phyloP scores from a whole-genome alignment of 2,888 invertebrate genomes.

The Calliphora vomitoria region DNA sequence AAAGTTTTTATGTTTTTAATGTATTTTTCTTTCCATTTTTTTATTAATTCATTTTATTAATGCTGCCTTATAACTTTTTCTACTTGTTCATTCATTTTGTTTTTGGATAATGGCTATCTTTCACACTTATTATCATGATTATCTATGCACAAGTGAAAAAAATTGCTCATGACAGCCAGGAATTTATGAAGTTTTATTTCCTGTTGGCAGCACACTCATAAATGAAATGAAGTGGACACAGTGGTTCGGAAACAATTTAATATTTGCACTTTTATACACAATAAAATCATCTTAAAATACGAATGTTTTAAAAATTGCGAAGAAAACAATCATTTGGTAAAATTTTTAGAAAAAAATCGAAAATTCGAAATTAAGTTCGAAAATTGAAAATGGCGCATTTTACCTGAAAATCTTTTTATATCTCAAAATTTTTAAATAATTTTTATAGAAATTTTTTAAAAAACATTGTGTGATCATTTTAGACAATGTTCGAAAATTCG shows the following conservation, averaged over 20 bases:
- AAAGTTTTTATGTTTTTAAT: neutral
- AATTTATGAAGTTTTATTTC: slow-evolving; percentile 11
- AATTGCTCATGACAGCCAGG: neutral
- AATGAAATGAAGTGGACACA: neutral
- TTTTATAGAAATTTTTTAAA: no score
- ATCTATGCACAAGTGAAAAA: neutral
- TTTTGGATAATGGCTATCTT: neutral
- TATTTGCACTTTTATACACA: no score
- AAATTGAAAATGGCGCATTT: no score
- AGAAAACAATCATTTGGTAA: no score
- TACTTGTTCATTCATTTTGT: neutral
- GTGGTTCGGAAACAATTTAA: no score
- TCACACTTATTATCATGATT: neutral
- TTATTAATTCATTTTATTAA: neutral
- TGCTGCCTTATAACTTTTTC: neutral
- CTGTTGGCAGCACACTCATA: neutral
- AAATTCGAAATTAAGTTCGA: neutral
- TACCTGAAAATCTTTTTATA: no score
- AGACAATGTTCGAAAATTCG: no score
- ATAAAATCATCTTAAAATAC: no score
- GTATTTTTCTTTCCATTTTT: neutral
- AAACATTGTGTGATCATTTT: no score
- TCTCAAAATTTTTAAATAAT: no score
- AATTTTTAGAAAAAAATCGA: neutral
- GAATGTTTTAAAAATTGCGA: no score